Evolutionary conservation across 2,888 invertebrate species (phyloP).

Genomic region (Chrysopilus asiliformis): DNA sequence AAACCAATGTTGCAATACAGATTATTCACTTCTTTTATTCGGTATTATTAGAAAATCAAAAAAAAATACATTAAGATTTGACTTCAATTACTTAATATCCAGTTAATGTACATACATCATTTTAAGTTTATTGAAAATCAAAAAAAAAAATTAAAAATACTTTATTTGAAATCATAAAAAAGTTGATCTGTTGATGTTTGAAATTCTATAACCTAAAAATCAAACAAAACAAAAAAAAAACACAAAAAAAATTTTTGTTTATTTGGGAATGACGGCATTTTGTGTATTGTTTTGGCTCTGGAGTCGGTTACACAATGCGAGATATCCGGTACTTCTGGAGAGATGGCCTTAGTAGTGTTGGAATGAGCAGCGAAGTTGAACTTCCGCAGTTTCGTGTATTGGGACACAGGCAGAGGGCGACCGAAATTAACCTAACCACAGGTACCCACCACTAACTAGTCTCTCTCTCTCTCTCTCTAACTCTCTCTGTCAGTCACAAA

Average conservation of each 20-base stretch:
- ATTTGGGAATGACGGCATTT: conserved; percentile 28
- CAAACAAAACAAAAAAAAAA: conserved; percentile 6
- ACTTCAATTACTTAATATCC: too few species aligned
- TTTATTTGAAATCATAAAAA: not conserved
- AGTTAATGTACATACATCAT: too few species aligned
- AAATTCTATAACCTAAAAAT: conserved; percentile 9
- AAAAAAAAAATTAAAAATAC: not conserved
- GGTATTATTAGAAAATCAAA: too few species aligned
- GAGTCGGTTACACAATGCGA: conserved; percentile 96
- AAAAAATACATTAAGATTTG: too few species aligned
- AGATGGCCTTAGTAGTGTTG: conserved; percentile 83
- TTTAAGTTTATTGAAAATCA: not conserved
- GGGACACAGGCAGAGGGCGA: conserved; percentile 89
- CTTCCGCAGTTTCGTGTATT: conserved; percentile 94
- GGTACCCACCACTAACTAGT: conserved; percentile 50
- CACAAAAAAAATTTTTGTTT: conserved; percentile 16
- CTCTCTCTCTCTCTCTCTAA: conserved; percentile 10
- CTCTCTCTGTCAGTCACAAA: too few species aligned
- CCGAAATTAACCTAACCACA: conserved; percentile 90
- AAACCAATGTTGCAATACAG: too few species aligned
- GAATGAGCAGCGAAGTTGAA: conserved; percentile 90
- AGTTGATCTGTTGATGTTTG: conserved; percentile 12
- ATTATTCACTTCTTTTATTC: too few species aligned
- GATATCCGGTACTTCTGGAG: conserved; percentile 96
- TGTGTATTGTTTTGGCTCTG: conserved; percentile 24